Conservation (phyloP, 2,797 vertebrate species). For the Bovichtus diacanthus region DNA sequence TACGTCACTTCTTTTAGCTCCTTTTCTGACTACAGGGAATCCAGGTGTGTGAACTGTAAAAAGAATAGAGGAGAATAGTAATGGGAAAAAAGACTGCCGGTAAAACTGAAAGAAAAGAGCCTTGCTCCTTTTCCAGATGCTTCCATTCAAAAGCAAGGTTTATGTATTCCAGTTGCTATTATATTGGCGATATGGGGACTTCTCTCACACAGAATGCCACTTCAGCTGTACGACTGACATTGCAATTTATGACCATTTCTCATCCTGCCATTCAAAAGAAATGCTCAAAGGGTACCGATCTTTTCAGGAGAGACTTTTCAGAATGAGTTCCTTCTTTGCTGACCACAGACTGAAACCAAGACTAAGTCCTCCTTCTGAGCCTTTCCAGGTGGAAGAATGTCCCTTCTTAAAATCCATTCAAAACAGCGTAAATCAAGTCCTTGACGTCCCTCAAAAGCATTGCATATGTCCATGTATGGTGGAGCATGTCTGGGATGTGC, state of each 20-base stretch:
- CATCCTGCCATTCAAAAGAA: slow-evolving; percentile 42
- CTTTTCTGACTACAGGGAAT: slow-evolving; percentile 24
- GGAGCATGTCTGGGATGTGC: slow-evolving; percentile 36
- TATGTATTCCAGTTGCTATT: slow-evolving; percentile 65
- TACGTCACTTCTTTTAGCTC: slow-evolving; percentile 6
- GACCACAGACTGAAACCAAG: slow-evolving; percentile 48
- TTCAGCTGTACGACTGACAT: slow-evolving; percentile 56
- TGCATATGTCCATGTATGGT: slow-evolving; percentile 35
- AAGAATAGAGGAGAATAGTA: slow-evolving; percentile 17
- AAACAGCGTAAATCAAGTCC: slow-evolving; percentile 68
- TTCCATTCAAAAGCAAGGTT: slow-evolving; percentile 64
- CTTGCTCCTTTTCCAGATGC: slow-evolving; percentile 69
- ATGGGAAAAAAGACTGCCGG: slow-evolving; percentile 26
- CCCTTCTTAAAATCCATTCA: slow-evolving; percentile 60
- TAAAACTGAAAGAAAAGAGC: slow-evolving; percentile 33
- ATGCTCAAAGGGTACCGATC: slow-evolving; percentile 22
- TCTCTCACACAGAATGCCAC: slow-evolving; percentile 46
- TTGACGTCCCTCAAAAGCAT: slow-evolving; percentile 29
- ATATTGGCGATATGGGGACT: slow-evolving; percentile 59
- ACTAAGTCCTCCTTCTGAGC: slow-evolving; percentile 38
- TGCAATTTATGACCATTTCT: slow-evolving; percentile 57
- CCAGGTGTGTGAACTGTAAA: slow-evolving; percentile 59
- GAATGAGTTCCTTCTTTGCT: slow-evolving; percentile 25
- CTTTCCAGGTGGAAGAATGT: slow-evolving; percentile 63
- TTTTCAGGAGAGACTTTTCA: slow-evolving; percentile 29